A percentile compares a stretch with the other conserved stretches of the same genome.
These are phyloP conservation scores for Taphrorychus bicolor DNA, from an alignment of 2,888 invertebrate genomes.

Conservation along the genomic window DNA sequence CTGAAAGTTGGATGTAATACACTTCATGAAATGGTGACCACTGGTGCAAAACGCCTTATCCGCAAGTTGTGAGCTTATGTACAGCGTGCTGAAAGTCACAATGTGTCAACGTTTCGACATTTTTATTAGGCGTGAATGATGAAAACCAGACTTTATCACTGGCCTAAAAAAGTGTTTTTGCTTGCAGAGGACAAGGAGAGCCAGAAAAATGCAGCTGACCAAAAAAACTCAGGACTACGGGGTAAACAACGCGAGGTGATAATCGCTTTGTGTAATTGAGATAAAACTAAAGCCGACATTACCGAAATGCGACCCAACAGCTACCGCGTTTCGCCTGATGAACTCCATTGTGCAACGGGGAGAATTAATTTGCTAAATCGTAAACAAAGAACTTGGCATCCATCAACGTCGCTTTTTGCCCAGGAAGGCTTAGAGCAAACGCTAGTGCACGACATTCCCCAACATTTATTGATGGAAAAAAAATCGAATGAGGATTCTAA, in stretches of 20 bases:
- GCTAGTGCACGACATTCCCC: neutral
- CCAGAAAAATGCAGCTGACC: neutral
- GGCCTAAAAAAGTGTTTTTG: too few relatives aligned
- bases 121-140: neutral
- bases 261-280: neutral
- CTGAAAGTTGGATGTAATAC: too few relatives aligned
- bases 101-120: too few relatives aligned
- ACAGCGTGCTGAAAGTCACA: too few relatives aligned
- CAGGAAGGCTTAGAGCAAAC: neutral
- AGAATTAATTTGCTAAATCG: conserved; percentile 18
- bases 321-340: conserved; percentile 12
- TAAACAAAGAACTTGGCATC: conserved; percentile 18
- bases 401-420: conserved; percentile 20
- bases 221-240: neutral
- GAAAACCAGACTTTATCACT: too few relatives aligned
- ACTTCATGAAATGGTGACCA: too few relatives aligned
- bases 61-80: too few relatives aligned
- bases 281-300: neutral
- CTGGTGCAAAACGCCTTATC: too few relatives aligned
- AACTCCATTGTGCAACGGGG: conserved; percentile 17
- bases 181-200: neutral
- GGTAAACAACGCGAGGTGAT: neutral
- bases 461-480: neutral
- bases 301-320: neutral
- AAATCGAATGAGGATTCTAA: too few relatives aligned